phyloP scores from a whole-genome alignment of 2,888 invertebrate species.

The Liposcelis brunnea region DNA sequence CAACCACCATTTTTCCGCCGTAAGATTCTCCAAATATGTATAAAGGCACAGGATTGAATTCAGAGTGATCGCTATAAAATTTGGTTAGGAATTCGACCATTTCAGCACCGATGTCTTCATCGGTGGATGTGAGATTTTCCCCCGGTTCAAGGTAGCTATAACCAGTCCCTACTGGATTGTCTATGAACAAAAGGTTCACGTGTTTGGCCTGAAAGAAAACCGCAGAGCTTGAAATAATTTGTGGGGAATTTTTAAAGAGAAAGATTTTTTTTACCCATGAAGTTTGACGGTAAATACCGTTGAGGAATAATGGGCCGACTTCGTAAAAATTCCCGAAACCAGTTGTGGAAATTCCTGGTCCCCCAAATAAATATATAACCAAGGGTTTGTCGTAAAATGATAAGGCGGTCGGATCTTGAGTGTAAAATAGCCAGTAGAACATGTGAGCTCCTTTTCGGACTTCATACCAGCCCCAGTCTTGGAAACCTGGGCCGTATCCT shows the following conservation, averaged over 20 bases:
- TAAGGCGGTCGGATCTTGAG: constrained; percentile 32
- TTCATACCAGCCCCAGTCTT: constrained; percentile 56
- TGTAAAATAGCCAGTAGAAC: constrained; percentile 79
- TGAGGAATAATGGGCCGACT: constrained; percentile 52
- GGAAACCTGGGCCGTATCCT: constrained; percentile 41
- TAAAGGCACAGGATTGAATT: constrained; percentile 53
- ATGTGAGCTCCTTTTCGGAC: constrained; percentile 59
- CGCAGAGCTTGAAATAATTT: no score
- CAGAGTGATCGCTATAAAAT: constrained; percentile 47
- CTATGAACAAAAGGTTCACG: constrained; percentile 71
- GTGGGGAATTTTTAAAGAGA: no score
- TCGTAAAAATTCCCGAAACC: constrained; percentile 79
- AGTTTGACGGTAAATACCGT: constrained; percentile 46
- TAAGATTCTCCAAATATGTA: constrained; percentile 84
- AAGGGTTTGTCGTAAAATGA: constrained; percentile 47
- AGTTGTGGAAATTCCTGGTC: constrained; percentile 65
- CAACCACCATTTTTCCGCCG: constrained; percentile 83
- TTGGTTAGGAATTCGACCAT: constrained; percentile 51
- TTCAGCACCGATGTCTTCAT: constrained; percentile 53
- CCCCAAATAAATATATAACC: constrained; percentile 79
- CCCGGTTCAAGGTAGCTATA: constrained; percentile 57
- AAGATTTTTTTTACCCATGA: constrained; percentile 47
- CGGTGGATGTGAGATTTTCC: constrained; percentile 33
- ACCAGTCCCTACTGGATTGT: constrained; percentile 81
- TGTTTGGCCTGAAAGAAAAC: constrained; percentile 49